Evolutionary conservation across 1,140 invertebrate species (phyloP), one percentile per base, ranked within the genome.

Genomic region (Littorina saxatilis): DNA sequence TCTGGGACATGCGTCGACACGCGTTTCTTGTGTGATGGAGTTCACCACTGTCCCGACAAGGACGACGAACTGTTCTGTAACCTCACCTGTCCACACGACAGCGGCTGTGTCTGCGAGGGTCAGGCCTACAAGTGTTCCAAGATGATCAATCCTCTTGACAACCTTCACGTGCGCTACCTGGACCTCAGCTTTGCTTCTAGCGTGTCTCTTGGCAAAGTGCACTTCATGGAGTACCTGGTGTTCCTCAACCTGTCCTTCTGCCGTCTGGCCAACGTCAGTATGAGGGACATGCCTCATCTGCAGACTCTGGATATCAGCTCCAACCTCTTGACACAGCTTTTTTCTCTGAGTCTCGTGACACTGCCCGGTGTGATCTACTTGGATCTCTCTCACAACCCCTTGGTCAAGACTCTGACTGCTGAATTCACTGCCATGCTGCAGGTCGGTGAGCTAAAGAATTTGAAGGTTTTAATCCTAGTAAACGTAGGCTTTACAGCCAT

Each of bases 51-150:
- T 52, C 81, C 81, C 4, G 23, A 73, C 40, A 43, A 58, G 20
- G 81, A 82, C 47, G 81, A 82, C 29, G 81, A 82, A 40, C 74
- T 55, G 2, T 63, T 72, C 37, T 82, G 81, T 32, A 27, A 82
- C 75, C 17, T 78, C 4, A 72, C 81, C 1, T 82, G 75, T 27
- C 81, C 81, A n/a, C n/a, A n/a, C n/a, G n/a, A n/a, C 4, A 32
- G 47, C 0, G 37, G 13, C 50, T 82, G 81, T 35, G n/a, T 27
- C 32, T 78, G 81, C 32, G 27, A 66, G 50, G 52, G 76, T 5
- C 43, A 58, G 29, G 81, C 76, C n/a, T 77, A 29, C 39, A 73
- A 63, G 0, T 82, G 81, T n/a, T 37, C 43, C 0, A 13, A 20
- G 15, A 15, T 55, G 13, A 52, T 68, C n/a, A 66, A 66, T 15